phyloP scores from a whole-genome alignment of 2,113 vertebrate genomes.

The Nycticebus coucang region DNA sequence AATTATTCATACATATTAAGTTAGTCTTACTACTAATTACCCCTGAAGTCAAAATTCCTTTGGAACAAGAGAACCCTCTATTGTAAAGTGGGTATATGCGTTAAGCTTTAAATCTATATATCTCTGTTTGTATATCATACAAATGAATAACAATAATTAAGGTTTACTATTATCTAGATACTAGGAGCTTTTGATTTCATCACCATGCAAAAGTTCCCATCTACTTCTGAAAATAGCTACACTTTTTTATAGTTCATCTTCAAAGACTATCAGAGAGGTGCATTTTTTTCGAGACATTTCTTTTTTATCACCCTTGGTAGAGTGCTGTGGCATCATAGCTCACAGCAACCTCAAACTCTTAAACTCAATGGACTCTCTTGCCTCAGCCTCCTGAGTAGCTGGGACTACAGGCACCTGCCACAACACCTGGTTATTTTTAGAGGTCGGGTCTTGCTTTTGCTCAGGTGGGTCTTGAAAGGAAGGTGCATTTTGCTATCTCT shows the following conservation, averaged over 20 bases:
- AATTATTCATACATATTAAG: background rate
- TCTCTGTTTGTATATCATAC: conserved; percentile 65
- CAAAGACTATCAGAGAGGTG: background rate
- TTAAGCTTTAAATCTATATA: background rate
- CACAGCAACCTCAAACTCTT: too few species aligned
- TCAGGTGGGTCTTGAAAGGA: too few species aligned
- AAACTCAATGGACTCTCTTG: too few species aligned
- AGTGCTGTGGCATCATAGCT: too few species aligned
- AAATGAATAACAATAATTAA: conserved; percentile 60
- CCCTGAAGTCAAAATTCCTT: conserved; percentile 42
- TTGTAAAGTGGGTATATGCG: conserved; percentile 7
- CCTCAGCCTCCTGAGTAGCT: too few species aligned
- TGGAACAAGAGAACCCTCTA: conserved; percentile 53
- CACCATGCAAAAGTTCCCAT: conserved; percentile 40
- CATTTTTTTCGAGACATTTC: background rate
- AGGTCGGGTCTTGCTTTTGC: too few species aligned
- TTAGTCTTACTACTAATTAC: conserved; percentile 49
- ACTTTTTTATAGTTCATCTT: conserved; percentile 33
- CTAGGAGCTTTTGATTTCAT: conserved; percentile 66
- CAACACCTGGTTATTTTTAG: too few species aligned
- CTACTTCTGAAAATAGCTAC: conserved; percentile 49
- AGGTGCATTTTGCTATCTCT: background rate
- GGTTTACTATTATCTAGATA: conserved; percentile 72
- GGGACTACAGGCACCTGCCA: too few species aligned
- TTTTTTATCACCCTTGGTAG: too few species aligned